These are phyloP conservation scores for Halcyon malimbica DNA, from an alignment of 2,113 vertebrate genomes.

Conservation along the genomic window DNA sequence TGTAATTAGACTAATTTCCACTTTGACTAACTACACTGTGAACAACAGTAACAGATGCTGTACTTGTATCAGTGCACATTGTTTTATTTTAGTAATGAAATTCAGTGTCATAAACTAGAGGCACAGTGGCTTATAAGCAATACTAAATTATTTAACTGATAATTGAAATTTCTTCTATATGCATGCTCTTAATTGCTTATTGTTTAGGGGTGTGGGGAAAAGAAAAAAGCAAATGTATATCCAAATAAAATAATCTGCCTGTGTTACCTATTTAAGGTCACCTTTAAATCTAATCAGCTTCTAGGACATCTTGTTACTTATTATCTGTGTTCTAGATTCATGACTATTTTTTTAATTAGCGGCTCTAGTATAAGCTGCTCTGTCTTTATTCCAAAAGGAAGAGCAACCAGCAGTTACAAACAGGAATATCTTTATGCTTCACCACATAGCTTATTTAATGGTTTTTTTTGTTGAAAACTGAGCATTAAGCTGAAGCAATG, in stretches of 20 bases:
- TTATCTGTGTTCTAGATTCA: slow-evolving; percentile 20
- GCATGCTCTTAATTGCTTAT: background rate
- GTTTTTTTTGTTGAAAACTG: background rate
- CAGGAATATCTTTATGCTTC: background rate
- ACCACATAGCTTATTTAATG: background rate
- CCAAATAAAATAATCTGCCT: background rate
- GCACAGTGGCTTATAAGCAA: background rate
- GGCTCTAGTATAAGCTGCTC: background rate
- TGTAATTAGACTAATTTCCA: background rate
- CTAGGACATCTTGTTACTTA: slow-evolving; percentile 6
- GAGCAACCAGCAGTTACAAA: background rate
- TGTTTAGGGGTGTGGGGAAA: background rate
- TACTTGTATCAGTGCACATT: background rate
- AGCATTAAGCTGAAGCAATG: background rate
- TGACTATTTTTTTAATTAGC: slow-evolving; percentile 38
- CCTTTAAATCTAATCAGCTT: slow-evolving; percentile 40
- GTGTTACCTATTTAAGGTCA: slow-evolving; percentile 13
- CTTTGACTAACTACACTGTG: background rate
- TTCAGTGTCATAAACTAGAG: background rate
- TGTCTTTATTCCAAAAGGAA: slow-evolving; percentile 7
- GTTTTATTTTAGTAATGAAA: background rate
- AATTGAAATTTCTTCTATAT: background rate
- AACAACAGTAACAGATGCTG: background rate
- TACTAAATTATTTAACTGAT: background rate
- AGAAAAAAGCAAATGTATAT: background rate